These are phyloP conservation scores for Polyploca ridens DNA, from an alignment of 2,888 invertebrate species.

Conservation along the genomic window DNA sequence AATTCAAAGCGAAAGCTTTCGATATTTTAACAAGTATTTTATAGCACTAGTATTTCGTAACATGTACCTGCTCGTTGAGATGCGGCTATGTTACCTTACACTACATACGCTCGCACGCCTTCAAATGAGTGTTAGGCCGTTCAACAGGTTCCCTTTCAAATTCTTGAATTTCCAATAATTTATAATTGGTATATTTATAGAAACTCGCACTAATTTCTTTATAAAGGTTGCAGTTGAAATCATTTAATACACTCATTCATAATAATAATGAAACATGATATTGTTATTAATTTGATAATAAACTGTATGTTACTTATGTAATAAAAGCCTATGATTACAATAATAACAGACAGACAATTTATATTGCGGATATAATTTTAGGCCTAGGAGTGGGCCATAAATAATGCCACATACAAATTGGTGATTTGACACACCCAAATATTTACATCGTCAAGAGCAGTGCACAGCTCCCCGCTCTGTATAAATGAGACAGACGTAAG, in stretches of 20 bases:
- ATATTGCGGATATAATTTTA: not conserved
- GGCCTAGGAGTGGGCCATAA: not conserved
- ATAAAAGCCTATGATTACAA: not conserved
- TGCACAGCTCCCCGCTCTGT: not conserved
- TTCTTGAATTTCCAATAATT: slow-evolving; percentile 14
- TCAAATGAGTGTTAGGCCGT: slow-evolving; percentile 11
- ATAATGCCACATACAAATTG: not conserved
- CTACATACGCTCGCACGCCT: slow-evolving; percentile 16
- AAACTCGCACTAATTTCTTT: not conserved
- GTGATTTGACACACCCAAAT: not conserved
- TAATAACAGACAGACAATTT: not conserved
- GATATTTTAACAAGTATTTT: slow-evolving; percentile 26
- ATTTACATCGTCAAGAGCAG: not conserved
- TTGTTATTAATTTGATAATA: not conserved
- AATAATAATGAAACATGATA: not conserved
- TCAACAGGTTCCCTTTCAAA: slow-evolving; percentile 34
- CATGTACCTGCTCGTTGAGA: slow-evolving; percentile 13
- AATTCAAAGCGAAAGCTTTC: slow-evolving; percentile 27
- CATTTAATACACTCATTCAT: not conserved
- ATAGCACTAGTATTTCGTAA: slow-evolving; percentile 33
- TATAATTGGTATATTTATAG: not conserved
- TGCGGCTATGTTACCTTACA: slow-evolving; percentile 13
- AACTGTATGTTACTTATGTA: not conserved
- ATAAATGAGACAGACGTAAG: not conserved
- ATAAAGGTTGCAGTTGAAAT: not conserved